Conservation (phyloP, 2,113 vertebrate genomes). For the Oncorhynchus gorbuscha region DNA sequence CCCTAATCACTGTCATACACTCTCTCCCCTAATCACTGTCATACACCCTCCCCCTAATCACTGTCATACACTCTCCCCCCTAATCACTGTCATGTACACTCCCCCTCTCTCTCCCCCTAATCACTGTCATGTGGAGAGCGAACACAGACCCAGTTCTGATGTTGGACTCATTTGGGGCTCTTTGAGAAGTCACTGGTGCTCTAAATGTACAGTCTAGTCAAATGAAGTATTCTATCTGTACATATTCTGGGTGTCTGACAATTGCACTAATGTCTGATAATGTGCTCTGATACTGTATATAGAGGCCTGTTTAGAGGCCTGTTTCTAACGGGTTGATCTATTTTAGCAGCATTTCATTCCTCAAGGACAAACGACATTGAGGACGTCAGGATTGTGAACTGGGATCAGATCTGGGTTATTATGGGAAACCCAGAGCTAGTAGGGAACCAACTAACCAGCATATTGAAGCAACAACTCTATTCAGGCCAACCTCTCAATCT, state of each 20-base stretch:
- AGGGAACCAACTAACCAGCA: neutral
- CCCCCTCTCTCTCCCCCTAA: neutral
- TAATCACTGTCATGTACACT: neutral
- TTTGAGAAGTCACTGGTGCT: neutral
- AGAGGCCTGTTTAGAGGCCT: neutral
- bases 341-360: conserved; percentile 2
- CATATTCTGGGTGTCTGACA: neutral
- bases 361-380: neutral
- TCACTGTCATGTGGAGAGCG: neutral
- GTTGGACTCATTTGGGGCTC: neutral
- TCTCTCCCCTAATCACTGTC: too few relatives aligned
- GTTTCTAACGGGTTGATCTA: neutral
- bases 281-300: neutral
- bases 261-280: neutral
- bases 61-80: too few relatives aligned
- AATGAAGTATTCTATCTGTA: neutral
- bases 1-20: too few relatives aligned
- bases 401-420: neutral
- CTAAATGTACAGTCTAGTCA: neutral
- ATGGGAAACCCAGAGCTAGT: conserved; percentile 6
- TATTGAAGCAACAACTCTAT: conserved; percentile 5
- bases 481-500: conserved; percentile 18
- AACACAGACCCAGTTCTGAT: neutral
- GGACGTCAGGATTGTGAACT: neutral
- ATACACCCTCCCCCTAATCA: too few relatives aligned